A percentile compares a stretch with the other conserved stretches of the same genome.
These are phyloP conservation scores for Petrocephalus zakoni DNA, from an alignment of 2,113 vertebrate species.

Conservation along the genomic window DNA sequence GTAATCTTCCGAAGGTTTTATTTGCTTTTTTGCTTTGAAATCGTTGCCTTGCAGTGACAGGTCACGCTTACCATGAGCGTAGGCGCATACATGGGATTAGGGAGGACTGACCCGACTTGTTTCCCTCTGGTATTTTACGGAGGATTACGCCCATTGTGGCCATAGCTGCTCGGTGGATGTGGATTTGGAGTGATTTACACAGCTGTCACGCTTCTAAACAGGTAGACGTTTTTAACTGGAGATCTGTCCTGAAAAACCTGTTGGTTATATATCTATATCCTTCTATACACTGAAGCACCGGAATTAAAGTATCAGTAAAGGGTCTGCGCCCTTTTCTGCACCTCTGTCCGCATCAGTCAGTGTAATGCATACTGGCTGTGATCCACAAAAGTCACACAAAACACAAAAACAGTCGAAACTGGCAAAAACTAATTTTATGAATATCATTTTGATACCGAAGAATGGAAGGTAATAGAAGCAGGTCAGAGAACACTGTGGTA, in stretches of 20 bases:
- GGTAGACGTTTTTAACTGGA: neutral
- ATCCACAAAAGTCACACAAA: neutral
- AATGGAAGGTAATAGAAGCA: neutral
- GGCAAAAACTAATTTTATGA: neutral
- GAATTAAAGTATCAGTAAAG: neutral
- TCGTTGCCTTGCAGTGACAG: neutral
- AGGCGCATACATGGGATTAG: neutral
- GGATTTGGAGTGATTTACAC: neutral
- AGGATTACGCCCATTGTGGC: neutral
- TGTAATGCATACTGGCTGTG: neutral
- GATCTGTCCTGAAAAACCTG: neutral
- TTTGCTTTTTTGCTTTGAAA: neutral
- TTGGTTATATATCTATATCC: neutral
- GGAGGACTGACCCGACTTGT: neutral
- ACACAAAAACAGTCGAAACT: neutral
- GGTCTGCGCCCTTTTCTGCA: neutral
- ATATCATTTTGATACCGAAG: neutral
- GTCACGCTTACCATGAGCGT: neutral
- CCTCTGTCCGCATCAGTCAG: neutral
- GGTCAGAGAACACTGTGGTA: neutral
- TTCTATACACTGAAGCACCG: neutral
- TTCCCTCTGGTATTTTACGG: neutral
- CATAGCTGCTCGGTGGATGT: neutral
- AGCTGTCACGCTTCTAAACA: neutral
- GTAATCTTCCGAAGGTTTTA: neutral